Base-by-base conservation (phyloP, 1,140 invertebrate genomes). In the Cherax quadricarinatus region DNA sequence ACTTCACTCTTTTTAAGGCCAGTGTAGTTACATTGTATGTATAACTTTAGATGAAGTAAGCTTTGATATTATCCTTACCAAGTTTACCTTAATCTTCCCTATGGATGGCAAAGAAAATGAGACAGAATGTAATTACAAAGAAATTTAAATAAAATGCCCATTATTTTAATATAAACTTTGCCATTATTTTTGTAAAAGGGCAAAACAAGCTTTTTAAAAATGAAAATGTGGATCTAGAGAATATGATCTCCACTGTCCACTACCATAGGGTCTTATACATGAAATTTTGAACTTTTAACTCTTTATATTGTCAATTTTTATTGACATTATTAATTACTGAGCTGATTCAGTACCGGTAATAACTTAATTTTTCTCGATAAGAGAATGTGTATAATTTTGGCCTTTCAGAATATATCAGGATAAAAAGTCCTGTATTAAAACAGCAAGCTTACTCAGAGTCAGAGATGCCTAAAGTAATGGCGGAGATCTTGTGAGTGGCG, bases 11-110 rank as follows among this genome's bases (percentile, higher is more conserved):
- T 60, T 57, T 66, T n/a, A 49, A 66, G 48, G 9, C 66, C 62
- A 62, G 7, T 60, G 83, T 78, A 21, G 3, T 24, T 5, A 80
- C 62, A 53, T 86, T 66, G 30, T 80, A 60, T 87, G 73, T 86
- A 81, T 80, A 91, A 21, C 49, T 91, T 91, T 81, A 86, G 73
- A 81, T 62, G 83, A 85, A 82, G 57, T 66, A 91, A 91, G 51
- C 78, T 91, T 91, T 66, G 60, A 86, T 86, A 86, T 21, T 78
- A 62, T 83, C 66, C 78, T 91, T 85, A 91, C 90, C 90, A 62
- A 86, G 49, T 79, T 91, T 91, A 91, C 90, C 84, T 91, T 87
- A 91, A 81, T 91, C 84, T 86, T 91, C 90, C 90, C 90, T 91
- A 86, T 86, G 85, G 90, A 86, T 87, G 41, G 90, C 90, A 91